A percentile compares a stretch with the other conserved stretches of the same genome.
These are phyloP conservation scores for Xiphophorus couchianus DNA, from an alignment of 2,113 vertebrate genomes.

Conservation along the genomic window DNA sequence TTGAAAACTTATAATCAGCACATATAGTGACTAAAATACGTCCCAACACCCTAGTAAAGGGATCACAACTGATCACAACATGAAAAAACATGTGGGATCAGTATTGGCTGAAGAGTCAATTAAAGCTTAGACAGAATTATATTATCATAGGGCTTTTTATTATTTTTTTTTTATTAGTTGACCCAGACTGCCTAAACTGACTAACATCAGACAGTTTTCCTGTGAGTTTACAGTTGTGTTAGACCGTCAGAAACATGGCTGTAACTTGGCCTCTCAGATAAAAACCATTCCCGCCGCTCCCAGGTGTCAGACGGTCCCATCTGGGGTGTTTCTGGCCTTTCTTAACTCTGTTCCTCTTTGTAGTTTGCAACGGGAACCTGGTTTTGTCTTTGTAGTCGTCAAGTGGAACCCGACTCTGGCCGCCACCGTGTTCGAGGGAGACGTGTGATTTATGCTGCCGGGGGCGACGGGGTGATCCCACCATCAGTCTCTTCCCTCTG, in stretches of 20 bases:
- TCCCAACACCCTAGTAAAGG: too few species aligned
- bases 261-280: conserved; percentile 6
- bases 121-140: background rate
- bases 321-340: conserved; percentile 49
- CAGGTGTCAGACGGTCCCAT: conserved; percentile 56
- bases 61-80: background rate
- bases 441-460: conserved; percentile 71
- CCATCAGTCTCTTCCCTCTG: conserved; percentile 55
- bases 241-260: background rate
- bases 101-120: background rate
- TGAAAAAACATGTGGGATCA: background rate
- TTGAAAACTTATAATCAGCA: too few species aligned
- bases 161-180: background rate
- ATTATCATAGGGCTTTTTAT: background rate
- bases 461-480: conserved; percentile 30
- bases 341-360: conserved; percentile 42
- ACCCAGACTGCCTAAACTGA: background rate
- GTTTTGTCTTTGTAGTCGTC: conserved; percentile 69
- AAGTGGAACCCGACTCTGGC: conserved; percentile 59
- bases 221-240: background rate
- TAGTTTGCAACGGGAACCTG: conserved; percentile 66
- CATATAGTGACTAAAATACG: too few species aligned
- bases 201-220: background rate
- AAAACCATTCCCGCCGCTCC: conserved; percentile 33
- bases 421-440: conserved; percentile 51